A percentile compares a stretch with the other conserved stretches of the same genome.
phyloP scores from a whole-genome alignment of 2,888 invertebrate genomes.

The Lissonota sp. region DNA sequence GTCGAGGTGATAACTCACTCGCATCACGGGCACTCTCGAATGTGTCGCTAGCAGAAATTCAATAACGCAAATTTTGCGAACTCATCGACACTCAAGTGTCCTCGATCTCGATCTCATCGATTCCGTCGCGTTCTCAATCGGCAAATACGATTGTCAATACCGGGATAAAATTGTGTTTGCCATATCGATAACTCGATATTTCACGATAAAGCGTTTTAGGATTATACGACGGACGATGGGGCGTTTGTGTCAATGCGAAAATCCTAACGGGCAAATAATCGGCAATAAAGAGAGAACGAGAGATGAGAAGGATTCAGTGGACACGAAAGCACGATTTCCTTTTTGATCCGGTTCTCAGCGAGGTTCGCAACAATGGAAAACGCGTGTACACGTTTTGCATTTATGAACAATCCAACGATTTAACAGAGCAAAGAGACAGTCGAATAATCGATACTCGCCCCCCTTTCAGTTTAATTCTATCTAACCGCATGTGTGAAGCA shows the following conservation, averaged over 20 bases:
- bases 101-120: conserved; percentile 6
- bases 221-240: too few relatives aligned
- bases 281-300: background rate
- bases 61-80: conserved; percentile 35
- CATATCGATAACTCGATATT: conserved; percentile 21
- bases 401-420: background rate
- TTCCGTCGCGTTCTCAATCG: conserved; percentile 17
- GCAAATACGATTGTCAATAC: conserved; percentile 4
- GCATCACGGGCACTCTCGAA: conserved; percentile 11
- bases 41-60: conserved; percentile 9
- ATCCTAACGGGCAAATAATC: background rate
- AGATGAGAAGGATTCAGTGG: conserved; percentile 7
- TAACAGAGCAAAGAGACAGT: background rate
- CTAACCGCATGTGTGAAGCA: too few relatives aligned
- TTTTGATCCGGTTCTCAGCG: background rate
- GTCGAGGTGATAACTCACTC: conserved; percentile 38
- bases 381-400: conserved; percentile 1
- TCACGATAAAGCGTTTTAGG: background rate
- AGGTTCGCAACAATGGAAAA: background rate
- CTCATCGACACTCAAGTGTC: conserved; percentile 36
- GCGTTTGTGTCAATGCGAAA: conserved; percentile 7
- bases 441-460: background rate
- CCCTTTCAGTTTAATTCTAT: background rate
- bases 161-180: conserved; percentile 22
- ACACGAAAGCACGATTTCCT: background rate